Evolutionary conservation across 92 coral and sea anemone genomes (phyloP), one percentile per base, ranked within the genome.

Genomic region (Ricordea florida): DNA sequence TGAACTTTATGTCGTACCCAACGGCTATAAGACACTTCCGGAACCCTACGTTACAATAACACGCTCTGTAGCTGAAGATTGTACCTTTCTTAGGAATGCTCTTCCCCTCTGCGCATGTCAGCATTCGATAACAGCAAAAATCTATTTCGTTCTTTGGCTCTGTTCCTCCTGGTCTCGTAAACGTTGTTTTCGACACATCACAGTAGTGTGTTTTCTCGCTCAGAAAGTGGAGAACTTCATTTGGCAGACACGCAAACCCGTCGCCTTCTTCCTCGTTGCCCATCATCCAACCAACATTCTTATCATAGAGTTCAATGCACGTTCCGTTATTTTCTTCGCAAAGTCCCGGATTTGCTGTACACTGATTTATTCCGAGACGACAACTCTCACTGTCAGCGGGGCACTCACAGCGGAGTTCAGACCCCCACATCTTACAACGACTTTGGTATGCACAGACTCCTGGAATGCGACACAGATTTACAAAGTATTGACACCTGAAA

Each of bases 401-500:
- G 57, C 99, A 96, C 42, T 32, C 59, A 43, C 99, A 96, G 42
- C 78, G 84, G 46, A 96, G 90, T 14, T 82, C 92, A 24, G 92
- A 92, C 10, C 90, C 93, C 76, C 86, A 72, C 86, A 87, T 89
- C 67, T 82, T 79, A 64, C 99, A 96, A 3, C 22, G 34, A 26
- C 96, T 97, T n/a, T 42, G 30, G 43, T 89, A 72, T 26, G 58
- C 51, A 37, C 98, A 94, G 71, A 94, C 82, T 18, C 49, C 59
- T 4, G 90, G 74, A 14, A 94, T 83, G 18, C 82, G 74, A 52
- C 98, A 94, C 28, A 87, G 93, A 63, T 94, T 88, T 27, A 94
- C 90, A 57, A 94, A 94, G 76, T 90, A 94, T 57, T 94, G 98
- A 66, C 98, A 94, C 65, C 98, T 94, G 60, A 49, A 27, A 18